Evolutionary conservation across 2,113 vertebrate species (phyloP), one percentile per base, ranked within the genome.

Genomic region (Rhineura floridana): DNA sequence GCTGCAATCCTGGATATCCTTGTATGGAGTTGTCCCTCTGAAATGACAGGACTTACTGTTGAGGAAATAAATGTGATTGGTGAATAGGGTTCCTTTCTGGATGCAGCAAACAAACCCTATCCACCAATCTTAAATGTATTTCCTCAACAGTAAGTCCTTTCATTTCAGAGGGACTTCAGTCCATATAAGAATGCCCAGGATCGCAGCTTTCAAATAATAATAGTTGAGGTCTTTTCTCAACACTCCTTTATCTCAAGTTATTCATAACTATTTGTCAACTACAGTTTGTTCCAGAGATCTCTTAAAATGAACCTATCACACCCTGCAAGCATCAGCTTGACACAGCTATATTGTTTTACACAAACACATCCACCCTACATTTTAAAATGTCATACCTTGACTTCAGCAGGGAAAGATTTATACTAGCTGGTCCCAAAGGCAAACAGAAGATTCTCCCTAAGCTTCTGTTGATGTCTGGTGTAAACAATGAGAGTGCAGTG

Each of bases 301-400:
- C 63, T 52, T 89, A 73, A 85, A 84, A 67, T 62, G 46, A 89
- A 80, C 65, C 48, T 89, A 62, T 93, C 52, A 73, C n/a, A 91
- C 80, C 55, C 67, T 62, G 10, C 44, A 81, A 52, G 81, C 50
- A 42, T 48, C 50, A 50, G 78, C 50, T 48, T 88, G 0, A 36
- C 50, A 30, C 83, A 88, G 77, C 46, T 55, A 6, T 69, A 80
- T 33, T 55, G 25, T 73, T 81, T 44, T 72, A 81, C 39, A 36
- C 21, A 65, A 77, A 52, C 70, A 79, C 0, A 0, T 36, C 88
- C 80, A 36, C 76, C 77, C 33, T 1, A 0, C 90, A 87, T 88
- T 75, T 88, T 75, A 88, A 50, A 48, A 39, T 55, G 52, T 52
- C 77, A 59, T 79, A 48, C 83, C 63, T 39, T n/a, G 83, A 13